phyloP scores from a whole-genome alignment of 1,140 invertebrate species.

The Lysiphlebus fabarum region DNA sequence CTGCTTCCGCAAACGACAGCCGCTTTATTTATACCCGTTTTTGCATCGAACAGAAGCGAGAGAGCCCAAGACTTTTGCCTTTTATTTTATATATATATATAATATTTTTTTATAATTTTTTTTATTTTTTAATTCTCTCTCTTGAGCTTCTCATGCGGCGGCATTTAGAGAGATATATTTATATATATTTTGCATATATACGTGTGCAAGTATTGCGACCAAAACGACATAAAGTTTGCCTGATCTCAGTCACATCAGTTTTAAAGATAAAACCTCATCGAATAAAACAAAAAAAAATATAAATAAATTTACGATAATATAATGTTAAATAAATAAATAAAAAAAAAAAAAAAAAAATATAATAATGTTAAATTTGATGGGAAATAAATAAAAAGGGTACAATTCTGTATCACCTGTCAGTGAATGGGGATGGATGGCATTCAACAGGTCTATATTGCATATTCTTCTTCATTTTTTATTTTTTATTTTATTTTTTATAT shows the following conservation, averaged over 20 bases:
- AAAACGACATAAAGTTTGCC: too few species aligned
- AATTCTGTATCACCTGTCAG: slow-evolving; percentile 43
- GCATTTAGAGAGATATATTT: too few species aligned
- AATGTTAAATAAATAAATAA: neutral
- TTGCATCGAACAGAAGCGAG: slow-evolving; percentile 49
- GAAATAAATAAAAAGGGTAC: slow-evolving; percentile 21
- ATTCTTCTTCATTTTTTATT: neutral
- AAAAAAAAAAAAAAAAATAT: slow-evolving; percentile 1
- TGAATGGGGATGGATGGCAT: slow-evolving; percentile 29
- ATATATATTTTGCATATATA: too few species aligned
- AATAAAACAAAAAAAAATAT: too few species aligned
- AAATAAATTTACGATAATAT: neutral
- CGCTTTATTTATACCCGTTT: slow-evolving; percentile 56
- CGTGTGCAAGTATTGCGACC: too few species aligned
- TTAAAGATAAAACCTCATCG: too few species aligned
- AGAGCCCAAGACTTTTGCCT: slow-evolving; percentile 40
- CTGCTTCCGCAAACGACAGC: slow-evolving; percentile 56
- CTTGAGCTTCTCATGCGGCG: neutral
- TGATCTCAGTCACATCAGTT: too few species aligned
- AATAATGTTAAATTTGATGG: neutral
- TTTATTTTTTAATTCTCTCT: slow-evolving; percentile 1
- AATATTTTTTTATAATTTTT: slow-evolving; percentile 3
- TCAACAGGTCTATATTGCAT: slow-evolving; percentile 38
- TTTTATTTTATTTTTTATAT: too few species aligned
- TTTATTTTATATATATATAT: slow-evolving; percentile 1